These are phyloP conservation scores for Lepas anatifera DNA, from an alignment of 2,888 invertebrate species.

Conservation along the genomic window DNA sequence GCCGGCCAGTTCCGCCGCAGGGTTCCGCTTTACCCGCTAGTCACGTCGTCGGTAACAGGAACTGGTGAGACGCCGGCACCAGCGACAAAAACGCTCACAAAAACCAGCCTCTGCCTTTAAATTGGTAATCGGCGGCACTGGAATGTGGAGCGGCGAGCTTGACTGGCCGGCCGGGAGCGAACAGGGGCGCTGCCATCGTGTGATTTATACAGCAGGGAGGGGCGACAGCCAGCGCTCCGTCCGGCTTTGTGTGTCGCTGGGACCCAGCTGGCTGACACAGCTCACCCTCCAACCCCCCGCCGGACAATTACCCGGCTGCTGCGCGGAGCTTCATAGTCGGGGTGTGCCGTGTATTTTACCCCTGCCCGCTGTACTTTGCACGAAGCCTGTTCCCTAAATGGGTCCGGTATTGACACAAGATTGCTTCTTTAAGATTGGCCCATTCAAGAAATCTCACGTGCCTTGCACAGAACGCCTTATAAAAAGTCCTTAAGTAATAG, in stretches of 20 bases:
- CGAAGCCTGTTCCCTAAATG: too few relatives aligned
- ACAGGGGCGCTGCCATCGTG: background rate
- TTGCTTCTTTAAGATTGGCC: too few relatives aligned
- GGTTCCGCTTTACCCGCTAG: too few relatives aligned
- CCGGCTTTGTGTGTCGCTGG: background rate
- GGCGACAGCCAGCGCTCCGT: background rate
- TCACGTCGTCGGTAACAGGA: background rate
- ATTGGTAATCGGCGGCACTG: background rate
- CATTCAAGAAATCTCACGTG: too few relatives aligned
- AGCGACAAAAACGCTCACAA: background rate
- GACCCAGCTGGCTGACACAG: background rate
- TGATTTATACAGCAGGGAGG: background rate
- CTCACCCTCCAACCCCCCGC: background rate
- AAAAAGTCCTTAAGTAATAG: too few relatives aligned
- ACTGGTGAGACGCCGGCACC: background rate
- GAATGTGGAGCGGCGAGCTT: background rate
- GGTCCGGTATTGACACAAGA: too few relatives aligned
- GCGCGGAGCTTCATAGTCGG: too few relatives aligned
- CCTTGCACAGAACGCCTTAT: too few relatives aligned
- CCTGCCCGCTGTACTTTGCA: too few relatives aligned
- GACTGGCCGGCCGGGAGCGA: background rate
- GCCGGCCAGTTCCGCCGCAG: background rate
- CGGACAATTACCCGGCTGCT: background rate
- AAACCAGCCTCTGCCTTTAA: slow-evolving; percentile 3
- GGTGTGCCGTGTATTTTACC: too few relatives aligned